Percentiles rank a stretch among this genome's conserved stretches.
Conservation (phyloP, 2,113 vertebrate genomes). For the Gambusia affinis region DNA sequence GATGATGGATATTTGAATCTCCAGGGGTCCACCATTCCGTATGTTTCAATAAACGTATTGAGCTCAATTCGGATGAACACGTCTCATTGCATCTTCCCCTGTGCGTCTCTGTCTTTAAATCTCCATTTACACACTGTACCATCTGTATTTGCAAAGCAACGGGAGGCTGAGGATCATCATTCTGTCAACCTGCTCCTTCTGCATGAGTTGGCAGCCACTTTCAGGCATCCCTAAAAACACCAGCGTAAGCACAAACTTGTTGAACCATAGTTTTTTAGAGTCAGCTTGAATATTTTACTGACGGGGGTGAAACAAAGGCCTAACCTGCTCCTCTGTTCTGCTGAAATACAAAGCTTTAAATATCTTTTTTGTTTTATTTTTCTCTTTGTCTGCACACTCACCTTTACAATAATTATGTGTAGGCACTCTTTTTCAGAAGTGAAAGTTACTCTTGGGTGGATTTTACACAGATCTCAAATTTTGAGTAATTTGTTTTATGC, state of each 20-base stretch:
- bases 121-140: conserved; percentile 66
- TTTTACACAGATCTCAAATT: not conserved
- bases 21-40: too few species aligned
- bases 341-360: conserved; percentile 12
- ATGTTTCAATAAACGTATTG: too few species aligned
- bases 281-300: conserved; percentile 48
- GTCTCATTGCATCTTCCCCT: conserved; percentile 57
- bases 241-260: conserved; percentile 67
- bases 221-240: conserved; percentile 57
- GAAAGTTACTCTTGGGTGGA: not conserved
- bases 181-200: conserved; percentile 69
- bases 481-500: not conserved
- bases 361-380: not conserved
- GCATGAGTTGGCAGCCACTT: conserved; percentile 69
- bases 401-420: not conserved
- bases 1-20: too few species aligned
- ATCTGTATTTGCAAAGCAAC: conserved; percentile 71
- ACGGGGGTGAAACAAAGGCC: conserved; percentile 52
- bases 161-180: conserved; percentile 64
- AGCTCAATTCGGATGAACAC: conserved; percentile 63
- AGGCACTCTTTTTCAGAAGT: not conserved
- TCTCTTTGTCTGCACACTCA: not conserved
- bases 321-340: conserved; percentile 12
- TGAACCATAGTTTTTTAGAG: conserved; percentile 59
- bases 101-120: conserved; percentile 50